Evolutionary conservation across 37 sponge, comb jelly and placozoan species (phyloP).

Genomic region (Aplysina aerophoba): DNA sequence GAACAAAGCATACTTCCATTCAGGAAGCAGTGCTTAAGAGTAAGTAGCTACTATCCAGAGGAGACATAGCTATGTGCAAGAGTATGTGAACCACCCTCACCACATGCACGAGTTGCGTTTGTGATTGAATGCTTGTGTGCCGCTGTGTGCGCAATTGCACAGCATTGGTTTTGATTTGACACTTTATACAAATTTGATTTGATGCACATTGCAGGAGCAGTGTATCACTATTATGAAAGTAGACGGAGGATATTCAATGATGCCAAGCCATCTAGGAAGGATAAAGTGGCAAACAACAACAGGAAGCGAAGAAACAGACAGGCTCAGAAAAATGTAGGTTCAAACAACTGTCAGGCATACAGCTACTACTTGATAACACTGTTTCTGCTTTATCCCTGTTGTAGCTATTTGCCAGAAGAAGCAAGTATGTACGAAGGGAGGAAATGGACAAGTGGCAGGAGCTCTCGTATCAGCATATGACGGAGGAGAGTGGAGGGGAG

Average conservation of each 20-base stretch:
- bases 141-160: conserved; percentile 12
- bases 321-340: conserved; percentile 25
- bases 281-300: background rate
- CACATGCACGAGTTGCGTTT: conserved; percentile 8
- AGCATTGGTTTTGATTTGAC: conserved; percentile 11
- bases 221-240: conserved; percentile 24
- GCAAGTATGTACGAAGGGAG: background rate
- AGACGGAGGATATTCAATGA: conserved; percentile 37
- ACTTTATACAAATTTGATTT: conserved; percentile 9
- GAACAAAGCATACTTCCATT: conserved; percentile 13
- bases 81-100: conserved; percentile 12
- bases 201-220: conserved; percentile 13
- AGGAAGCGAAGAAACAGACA: background rate
- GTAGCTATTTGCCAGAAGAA: conserved; percentile 33
- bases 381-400: background rate
- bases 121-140: conserved; percentile 11
- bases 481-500: conserved; percentile 23
- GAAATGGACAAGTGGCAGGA: conserved; percentile 31
- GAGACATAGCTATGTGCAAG: conserved; percentile 11
- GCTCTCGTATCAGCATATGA: conserved; percentile 12
- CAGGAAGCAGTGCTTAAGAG: background rate
- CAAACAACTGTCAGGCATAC: background rate
- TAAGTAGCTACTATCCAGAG: conserved; percentile 7
- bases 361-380: background rate
- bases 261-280: background rate